phyloP scores from a whole-genome alignment of 2,888 invertebrate species.

The Cylloceria caligata region DNA sequence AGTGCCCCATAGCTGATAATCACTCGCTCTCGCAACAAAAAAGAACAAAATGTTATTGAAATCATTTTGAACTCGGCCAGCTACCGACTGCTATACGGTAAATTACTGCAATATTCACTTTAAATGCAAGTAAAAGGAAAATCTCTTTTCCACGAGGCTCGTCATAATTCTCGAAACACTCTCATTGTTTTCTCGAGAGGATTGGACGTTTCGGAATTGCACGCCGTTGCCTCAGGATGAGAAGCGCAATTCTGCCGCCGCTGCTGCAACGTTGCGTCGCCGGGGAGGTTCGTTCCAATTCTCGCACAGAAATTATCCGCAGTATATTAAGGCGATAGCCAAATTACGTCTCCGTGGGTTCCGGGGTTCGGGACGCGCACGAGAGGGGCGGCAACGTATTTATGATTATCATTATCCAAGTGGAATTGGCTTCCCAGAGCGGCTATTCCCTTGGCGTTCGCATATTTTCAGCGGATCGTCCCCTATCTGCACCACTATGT shows the following conservation, averaged over 20 bases:
- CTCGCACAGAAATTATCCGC: slow-evolving; percentile 69
- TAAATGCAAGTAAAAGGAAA: background rate
- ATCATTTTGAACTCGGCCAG: background rate
- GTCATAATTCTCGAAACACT: slow-evolving; percentile 42
- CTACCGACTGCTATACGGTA: background rate
- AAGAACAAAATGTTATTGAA: background rate
- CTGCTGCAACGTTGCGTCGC: slow-evolving; percentile 35
- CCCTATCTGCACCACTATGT: slow-evolving; percentile 48
- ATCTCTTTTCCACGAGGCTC: slow-evolving; percentile 13
- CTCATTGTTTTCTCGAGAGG: slow-evolving; percentile 42
- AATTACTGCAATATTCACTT: background rate
- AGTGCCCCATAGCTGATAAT: too few relatives aligned
- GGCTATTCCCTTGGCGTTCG: slow-evolving; percentile 59
- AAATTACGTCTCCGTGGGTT: slow-evolving; percentile 67
- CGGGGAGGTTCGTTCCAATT: slow-evolving; percentile 64
- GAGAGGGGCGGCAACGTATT: slow-evolving; percentile 64
- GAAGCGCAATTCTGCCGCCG: slow-evolving; percentile 49
- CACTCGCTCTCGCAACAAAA: background rate
- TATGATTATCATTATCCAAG: slow-evolving; percentile 71
- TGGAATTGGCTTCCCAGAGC: slow-evolving; percentile 66
- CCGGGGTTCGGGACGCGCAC: slow-evolving; percentile 22
- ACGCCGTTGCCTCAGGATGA: slow-evolving; percentile 35
- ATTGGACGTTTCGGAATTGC: slow-evolving; percentile 45
- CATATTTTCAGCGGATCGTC: slow-evolving; percentile 61
- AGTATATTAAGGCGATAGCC: slow-evolving; percentile 70